Evolutionary conservation across 2,797 vertebrate genomes (phyloP), one percentile per base, ranked within the genome.

Genomic region (Erethizon dorsatum): DNA sequence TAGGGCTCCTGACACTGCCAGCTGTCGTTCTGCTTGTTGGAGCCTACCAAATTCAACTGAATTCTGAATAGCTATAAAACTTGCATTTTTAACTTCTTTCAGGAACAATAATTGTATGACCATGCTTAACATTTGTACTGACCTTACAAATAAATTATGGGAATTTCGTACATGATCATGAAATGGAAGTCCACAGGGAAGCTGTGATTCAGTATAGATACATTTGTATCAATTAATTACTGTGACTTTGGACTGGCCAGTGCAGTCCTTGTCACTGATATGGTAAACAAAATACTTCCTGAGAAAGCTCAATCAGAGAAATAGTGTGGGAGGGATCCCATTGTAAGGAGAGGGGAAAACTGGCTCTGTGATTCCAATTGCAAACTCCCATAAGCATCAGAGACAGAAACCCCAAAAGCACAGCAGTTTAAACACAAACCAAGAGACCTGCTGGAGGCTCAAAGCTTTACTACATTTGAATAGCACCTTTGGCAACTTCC

Each of bases 41-140:
- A 93, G 83, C 80, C 28, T n/a, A 89, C 3, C 88, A 88, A 75
- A 50, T 90, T 75, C 65, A 95, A 83, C 22, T 20, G 18, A 91
- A 91, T 13, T 67, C 13, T 47, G 47, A 95, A 57, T n/a, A 65
- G 6, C 24, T 37, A 63, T 4, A 95, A 26, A 57, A 57, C 56
- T 7, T 57, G 20, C 17, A 22, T n/a, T 91, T 63, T 88, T 94
- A 94, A 28, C n/a, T 90, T 96, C 95, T 92, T 90, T 79, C 73
- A 85, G 63, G 52, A 96, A 95, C 9, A 93, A 77, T 93, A 75
- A 59, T 73, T 92, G 86, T 86, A n/a, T 50, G 50, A 80, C 79
- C 26, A 45, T 2, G 24, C 13, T 94, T 61, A 84, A 94, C 82
- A 54, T 45, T 47, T 83, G 33, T 37, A 77, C 41, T 83, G 17